Evolutionary conservation across 1,140 invertebrate genomes (phyloP).

Genomic region (Atopsyche davidsoni): DNA sequence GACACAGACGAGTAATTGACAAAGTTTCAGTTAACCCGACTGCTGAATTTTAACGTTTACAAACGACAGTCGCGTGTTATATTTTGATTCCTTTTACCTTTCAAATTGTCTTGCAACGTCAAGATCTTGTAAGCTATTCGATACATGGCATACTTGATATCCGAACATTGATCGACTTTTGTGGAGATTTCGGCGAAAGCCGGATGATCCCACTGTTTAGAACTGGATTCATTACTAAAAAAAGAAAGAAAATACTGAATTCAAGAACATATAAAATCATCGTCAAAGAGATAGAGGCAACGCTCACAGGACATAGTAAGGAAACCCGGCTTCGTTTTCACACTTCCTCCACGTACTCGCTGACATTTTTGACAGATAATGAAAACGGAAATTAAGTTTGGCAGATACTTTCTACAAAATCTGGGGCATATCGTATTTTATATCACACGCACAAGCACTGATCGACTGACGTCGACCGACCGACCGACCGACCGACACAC

Average conservation of each 20-base stretch:
- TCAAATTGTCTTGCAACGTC: constrained; percentile 59
- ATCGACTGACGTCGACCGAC: too few species aligned
- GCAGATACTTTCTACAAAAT: too few species aligned
- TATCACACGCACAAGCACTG: too few species aligned
- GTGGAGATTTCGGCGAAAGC: constrained; percentile 46
- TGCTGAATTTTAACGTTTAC: constrained; percentile 1
- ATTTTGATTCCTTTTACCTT: constrained; percentile 44
- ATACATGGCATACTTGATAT: constrained; percentile 75
- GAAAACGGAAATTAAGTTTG: too few species aligned
- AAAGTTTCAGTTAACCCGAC: too few species aligned
- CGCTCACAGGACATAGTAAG: constrained; percentile 51
- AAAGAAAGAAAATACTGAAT: not conserved
- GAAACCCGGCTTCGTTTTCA: constrained; percentile 54
- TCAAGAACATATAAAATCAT: not conserved
- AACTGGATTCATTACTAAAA: constrained; percentile 20
- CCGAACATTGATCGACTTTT: constrained; percentile 60
- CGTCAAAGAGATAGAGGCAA: not conserved
- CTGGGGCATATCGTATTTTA: too few species aligned
- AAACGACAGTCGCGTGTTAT: constrained; percentile 7
- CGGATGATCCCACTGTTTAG: constrained; percentile 51
- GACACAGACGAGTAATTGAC: too few species aligned
- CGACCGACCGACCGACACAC: too few species aligned
- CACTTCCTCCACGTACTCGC: constrained; percentile 39
- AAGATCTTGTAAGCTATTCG: constrained; percentile 75
- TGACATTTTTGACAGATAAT: too few species aligned